Percentiles rank a stretch among this genome's conserved stretches.
phyloP scores from a whole-genome alignment of 2,113 vertebrate species.

The Noturus placidus region DNA sequence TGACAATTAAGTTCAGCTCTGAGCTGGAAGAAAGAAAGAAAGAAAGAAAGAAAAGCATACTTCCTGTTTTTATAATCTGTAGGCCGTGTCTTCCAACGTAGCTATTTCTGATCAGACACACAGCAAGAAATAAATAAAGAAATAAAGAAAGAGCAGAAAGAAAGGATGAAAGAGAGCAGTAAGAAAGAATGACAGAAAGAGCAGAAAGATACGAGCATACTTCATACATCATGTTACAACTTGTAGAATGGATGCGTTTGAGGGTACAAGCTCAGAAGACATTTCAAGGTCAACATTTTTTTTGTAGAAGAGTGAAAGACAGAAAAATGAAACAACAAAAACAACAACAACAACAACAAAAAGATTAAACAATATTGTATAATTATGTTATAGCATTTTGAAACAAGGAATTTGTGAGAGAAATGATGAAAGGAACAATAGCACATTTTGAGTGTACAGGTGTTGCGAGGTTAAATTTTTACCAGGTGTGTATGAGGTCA shows the following conservation, averaged over 20 bases:
- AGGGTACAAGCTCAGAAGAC: not conserved
- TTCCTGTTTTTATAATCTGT: conserved; percentile 21
- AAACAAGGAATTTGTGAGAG: not conserved
- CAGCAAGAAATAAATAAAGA: not conserved
- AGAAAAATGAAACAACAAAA: not conserved
- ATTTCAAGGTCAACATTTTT: not conserved
- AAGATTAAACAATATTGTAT: not conserved
- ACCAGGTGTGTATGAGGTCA: not conserved
- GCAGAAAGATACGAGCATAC: not conserved
- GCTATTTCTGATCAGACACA: not conserved
- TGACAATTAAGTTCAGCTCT: not conserved
- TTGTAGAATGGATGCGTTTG: not conserved
- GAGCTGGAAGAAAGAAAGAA: not conserved
- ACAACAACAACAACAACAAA: not conserved
- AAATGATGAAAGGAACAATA: not conserved
- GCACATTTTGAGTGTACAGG: not conserved
- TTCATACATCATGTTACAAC: not conserved
- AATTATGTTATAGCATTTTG: not conserved
- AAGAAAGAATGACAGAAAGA: not conserved
- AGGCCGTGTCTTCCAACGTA: not conserved
- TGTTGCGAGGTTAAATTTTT: not conserved
- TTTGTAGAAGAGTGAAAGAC: not conserved
- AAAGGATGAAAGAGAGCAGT: not conserved
- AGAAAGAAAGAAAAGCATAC: not conserved
- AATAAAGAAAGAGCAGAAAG: not conserved